Base-by-base conservation (phyloP, 2,888 invertebrate species). In the Ceratothoa steindachneri region DNA sequence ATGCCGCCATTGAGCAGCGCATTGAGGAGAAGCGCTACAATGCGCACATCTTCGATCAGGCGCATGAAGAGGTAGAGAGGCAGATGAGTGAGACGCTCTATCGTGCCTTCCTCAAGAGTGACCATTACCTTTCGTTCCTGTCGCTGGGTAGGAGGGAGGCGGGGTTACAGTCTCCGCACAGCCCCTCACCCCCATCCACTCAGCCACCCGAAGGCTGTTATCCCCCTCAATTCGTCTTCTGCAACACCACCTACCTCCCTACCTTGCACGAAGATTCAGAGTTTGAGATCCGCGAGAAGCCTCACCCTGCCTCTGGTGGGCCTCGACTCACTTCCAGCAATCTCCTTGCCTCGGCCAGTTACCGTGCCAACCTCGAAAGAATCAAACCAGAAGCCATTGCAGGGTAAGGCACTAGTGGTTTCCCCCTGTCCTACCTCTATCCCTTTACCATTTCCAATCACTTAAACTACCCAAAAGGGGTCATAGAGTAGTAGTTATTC, bases 71-170 rank as follows among this genome's bases (percentile, higher is more conserved):
- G 81, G 91, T 93, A 82, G 94, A 94, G 83, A 88, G 89, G 60
- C 89, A 91, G 75, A 93, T 97, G 84, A 91, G 91, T 80, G 90
- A 91, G 84, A 91, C 93, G 76, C 92, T 93, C 78, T 97, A 97
- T 87, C 93, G 92, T 74, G 91, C 93, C 85, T 97, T 97, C 86
- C 88, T 97, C 81, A 91, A 91, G 82, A 95, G 95, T 82, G 95
- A 96, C 83, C 89, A 93, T 85, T 97, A 96, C 87, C 90, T 96
- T 75, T 82, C 84, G 79, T 83, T 84, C 82, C 82, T 74, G 29
- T 67, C 66, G 5, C 72, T 67, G 70, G 70, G 67, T 28, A 30
- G 53, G 60, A 74, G 55, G 15, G 74, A 72, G 19, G 29, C 60
- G 15, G 70, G 67, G 15, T 53, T 73, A n/a, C 75, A 75, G 19